Evolutionary conservation across 2,888 invertebrate genomes (phyloP).

Genomic region (Cephus pulcher): DNA sequence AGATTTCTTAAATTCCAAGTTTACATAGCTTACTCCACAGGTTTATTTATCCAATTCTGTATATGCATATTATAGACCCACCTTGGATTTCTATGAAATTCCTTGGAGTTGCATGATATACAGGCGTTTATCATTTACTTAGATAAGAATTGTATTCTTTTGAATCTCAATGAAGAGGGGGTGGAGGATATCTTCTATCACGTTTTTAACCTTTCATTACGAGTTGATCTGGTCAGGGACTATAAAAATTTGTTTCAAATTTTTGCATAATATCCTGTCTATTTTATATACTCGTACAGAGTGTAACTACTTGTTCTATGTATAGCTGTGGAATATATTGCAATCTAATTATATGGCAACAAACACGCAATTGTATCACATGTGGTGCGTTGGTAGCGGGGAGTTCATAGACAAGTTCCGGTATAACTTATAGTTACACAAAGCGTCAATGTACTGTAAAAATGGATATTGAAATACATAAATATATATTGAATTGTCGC

Average conservation of each 20-base stretch:
- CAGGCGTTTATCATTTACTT: not conserved
- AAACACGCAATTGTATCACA: not conserved
- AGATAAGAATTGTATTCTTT: not conserved
- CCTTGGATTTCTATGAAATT: not conserved
- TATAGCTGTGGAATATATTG: not conserved
- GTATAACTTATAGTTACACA: not conserved
- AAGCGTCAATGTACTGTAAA: not conserved
- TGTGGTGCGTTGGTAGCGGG: not conserved
- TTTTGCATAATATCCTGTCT: not conserved
- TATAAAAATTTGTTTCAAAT: not conserved
- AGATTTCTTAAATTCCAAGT: not conserved
- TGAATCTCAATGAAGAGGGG: not conserved
- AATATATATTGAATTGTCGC: not conserved
- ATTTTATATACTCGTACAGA: not conserved
- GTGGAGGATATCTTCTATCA: not conserved
- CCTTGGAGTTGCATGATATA: not conserved
- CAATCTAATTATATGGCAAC: not conserved
- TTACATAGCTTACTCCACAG: not conserved
- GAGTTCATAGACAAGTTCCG: not conserved
- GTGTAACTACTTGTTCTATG: not conserved
- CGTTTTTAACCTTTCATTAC: not conserved
- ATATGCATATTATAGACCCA: not conserved
- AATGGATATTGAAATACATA: not conserved
- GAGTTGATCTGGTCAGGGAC: not conserved
- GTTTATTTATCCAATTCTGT: not conserved